Evolutionary conservation across 1,140 invertebrate genomes (phyloP).

Genomic region (Portunus trituberculatus): DNA sequence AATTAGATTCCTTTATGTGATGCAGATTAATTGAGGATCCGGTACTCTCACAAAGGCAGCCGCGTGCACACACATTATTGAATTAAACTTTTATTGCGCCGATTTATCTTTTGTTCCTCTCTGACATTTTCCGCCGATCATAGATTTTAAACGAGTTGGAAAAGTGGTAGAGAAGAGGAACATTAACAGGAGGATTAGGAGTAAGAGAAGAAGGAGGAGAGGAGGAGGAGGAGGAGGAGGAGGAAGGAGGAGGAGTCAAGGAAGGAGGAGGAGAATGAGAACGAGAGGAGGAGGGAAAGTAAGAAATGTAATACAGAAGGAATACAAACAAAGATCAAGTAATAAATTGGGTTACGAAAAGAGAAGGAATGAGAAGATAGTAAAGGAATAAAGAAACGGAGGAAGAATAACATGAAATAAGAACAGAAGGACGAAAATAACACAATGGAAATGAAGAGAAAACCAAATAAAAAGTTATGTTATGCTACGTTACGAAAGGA

Average conservation of each 20-base stretch:
- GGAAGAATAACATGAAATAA: not conserved
- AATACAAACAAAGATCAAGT: not conserved
- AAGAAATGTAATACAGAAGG: not conserved
- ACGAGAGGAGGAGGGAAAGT: not conserved
- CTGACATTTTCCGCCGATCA: too few relatives aligned
- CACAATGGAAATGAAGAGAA: too few relatives aligned
- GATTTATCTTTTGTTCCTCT: too few relatives aligned
- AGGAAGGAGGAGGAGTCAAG: not conserved
- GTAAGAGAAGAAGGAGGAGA: not conserved
- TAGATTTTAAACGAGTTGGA: too few relatives aligned
- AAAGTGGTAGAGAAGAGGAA: not conserved
- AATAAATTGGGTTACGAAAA: not conserved
- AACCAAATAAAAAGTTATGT: too few relatives aligned
- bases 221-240: not conserved
- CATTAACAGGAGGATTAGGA: not conserved
- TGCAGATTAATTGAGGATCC: too few relatives aligned
- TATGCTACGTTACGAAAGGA: too few relatives aligned
- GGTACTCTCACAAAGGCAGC: too few relatives aligned
- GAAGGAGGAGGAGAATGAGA: not conserved
- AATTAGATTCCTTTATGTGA: too few relatives aligned
- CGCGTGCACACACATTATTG: too few relatives aligned
- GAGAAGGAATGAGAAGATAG: not conserved
- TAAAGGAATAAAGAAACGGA: not conserved
- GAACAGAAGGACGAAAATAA: too few relatives aligned
- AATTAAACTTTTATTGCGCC: too few relatives aligned